Percentiles rank a stretch among this genome's conserved stretches.
phyloP scores from a whole-genome alignment of 2,888 invertebrate species.

The Imbricaverruca yamaguchii region DNA sequence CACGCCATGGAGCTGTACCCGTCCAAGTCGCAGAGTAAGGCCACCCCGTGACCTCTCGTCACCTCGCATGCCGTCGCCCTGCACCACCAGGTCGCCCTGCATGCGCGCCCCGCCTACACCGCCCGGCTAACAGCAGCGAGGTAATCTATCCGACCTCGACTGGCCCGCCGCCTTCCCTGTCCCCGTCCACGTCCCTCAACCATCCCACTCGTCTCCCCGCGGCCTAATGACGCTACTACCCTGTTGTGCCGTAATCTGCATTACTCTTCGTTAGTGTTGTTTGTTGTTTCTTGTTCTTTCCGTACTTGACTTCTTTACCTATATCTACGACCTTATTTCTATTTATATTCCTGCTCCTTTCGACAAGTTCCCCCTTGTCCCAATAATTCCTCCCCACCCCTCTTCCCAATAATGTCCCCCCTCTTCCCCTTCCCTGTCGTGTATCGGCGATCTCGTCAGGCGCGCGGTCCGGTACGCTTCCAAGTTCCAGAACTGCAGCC shows the following conservation, averaged over 20 bases:
- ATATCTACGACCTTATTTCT: too few relatives aligned
- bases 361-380: too few relatives aligned
- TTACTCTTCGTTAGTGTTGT: background rate
- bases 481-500: too few relatives aligned
- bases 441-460: too few relatives aligned
- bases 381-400: too few relatives aligned
- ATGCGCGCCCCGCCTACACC: background rate
- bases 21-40: slow-evolving; percentile 25
- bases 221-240: background rate
- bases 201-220: background rate
- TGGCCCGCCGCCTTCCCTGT: background rate
- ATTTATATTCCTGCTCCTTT: too few relatives aligned
- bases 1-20: slow-evolving; percentile 23
- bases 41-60: background rate
- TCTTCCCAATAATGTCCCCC: too few relatives aligned
- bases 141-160: background rate
- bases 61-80: background rate
- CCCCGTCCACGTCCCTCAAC: background rate
- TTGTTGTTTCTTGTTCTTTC: background rate
- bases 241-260: background rate
- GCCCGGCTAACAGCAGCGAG: background rate
- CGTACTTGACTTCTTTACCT: too few relatives aligned
- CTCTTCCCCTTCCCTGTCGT: too few relatives aligned
- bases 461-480: too few relatives aligned
- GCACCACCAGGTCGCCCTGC: background rate